Conservation (phyloP, 35 echinoderm and acorn worm genomes). For the Patiria miniata region DNA sequence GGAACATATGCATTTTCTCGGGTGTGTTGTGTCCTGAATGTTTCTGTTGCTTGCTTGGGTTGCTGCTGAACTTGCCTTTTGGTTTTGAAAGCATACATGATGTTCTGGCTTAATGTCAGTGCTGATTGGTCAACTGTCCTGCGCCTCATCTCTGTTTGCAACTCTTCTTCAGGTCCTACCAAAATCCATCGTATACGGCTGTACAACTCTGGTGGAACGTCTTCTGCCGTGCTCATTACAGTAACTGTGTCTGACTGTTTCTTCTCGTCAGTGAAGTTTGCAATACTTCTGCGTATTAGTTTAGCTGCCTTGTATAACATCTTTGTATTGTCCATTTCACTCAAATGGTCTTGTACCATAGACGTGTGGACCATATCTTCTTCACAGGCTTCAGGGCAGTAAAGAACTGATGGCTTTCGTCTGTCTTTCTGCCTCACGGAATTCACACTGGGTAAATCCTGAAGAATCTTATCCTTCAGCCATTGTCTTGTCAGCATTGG, state of each 20-base stretch:
- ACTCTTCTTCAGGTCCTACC: slow-evolving; percentile 39
- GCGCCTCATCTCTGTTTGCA: slow-evolving; percentile 33
- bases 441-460: slow-evolving; percentile 35
- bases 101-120: slow-evolving; percentile 58
- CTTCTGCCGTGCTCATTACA: slow-evolving; percentile 32
- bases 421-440: slow-evolving; percentile 29
- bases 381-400: slow-evolving; percentile 26
- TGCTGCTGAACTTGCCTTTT: slow-evolving; percentile 49
- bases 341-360: slow-evolving; percentile 30
- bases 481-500: slow-evolving; percentile 26
- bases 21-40: slow-evolving; percentile 25
- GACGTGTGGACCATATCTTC: slow-evolving; percentile 35
- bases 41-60: background rate
- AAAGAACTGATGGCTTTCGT: slow-evolving; percentile 45
- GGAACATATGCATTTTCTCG: too few relatives aligned
- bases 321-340: too few relatives aligned
- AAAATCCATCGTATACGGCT: slow-evolving; percentile 34
- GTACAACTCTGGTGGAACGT: slow-evolving; percentile 48
- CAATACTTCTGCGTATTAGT: slow-evolving; percentile 35
- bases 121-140: slow-evolving; percentile 16
- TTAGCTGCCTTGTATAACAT: slow-evolving; percentile 29
- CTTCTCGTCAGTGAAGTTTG: slow-evolving; percentile 25
- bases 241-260: background rate
- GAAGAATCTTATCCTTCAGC: background rate
- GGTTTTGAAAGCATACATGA: slow-evolving; percentile 61